Evolutionary conservation across 2,113 vertebrate genomes (phyloP), one percentile per base, ranked within the genome.

Genomic region (Rhea pennata): DNA sequence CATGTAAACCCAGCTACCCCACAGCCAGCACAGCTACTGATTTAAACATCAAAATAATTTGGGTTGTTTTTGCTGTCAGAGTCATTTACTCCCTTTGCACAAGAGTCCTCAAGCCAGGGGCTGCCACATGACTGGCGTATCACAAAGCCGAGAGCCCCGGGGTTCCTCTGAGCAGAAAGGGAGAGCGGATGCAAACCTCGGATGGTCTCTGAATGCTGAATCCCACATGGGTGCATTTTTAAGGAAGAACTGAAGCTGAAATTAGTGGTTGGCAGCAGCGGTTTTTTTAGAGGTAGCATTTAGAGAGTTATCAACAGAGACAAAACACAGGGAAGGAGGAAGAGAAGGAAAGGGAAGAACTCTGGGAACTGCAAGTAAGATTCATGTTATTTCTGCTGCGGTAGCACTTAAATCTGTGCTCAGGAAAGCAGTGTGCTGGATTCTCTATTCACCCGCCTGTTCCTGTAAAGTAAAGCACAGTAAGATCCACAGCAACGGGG

Each of bases 251-350:
- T 72, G 66, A 87, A 90, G 33, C 69, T 82, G 84, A 82, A 93
- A 94, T 93, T 66, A 92, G 59, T 40, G 90, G 66, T 71, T 92
- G 84, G 88, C 8, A 6, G 87, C 86, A 78, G 93, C 72, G 95
- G 77, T 22, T 93, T 96, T 96, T 90, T 69, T 53, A 67, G 96
- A 95, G 91, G 89, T 53, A 80, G 73, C 71, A 73, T 79, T 97
- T 93, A 95, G 53, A 93, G 74, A 87, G 40, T 92, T 89, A 91
- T 71, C 78, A 92, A 91, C 92, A 92, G 87, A 87, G 94, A 82
- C 33, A 96, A 93, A 93, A 84, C 73, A 93, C 1, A 67, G 33
- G 40, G 71, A 66, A 87, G 26, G 14, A 39, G 19, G 12, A 83
- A 70, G 15, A 89, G 81, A 89, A 87, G 73, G 76, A 88, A 96